Base-by-base conservation (phyloP, 2,797 vertebrate species). In the Chloroceryle amazona region DNA sequence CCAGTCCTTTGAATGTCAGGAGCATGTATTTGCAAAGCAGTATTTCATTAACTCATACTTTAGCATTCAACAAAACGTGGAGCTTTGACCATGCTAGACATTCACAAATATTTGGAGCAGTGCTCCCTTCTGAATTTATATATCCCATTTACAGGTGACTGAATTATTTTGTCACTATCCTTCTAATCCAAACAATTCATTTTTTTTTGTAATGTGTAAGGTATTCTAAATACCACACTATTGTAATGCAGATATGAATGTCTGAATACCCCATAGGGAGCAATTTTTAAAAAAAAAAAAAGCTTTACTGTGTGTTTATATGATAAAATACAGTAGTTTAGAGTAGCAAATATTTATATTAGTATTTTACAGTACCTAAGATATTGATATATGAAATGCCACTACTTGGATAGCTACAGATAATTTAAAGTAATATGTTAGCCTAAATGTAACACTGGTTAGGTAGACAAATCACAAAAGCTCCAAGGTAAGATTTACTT, bases 21-120 rank as follows among this genome's bases (percentile, higher is more conserved):
- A 82, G 80, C 13, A 37, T 41, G 47, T 66, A 93, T 82, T 91
- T 96, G 80, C 65, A 86, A 80, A 92, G 81, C 54, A 79, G 19
- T 47, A 51, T 91, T 95, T 74, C 42, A 86, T 66, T 60, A 78
- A 57, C 37, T 44, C 17, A 25, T 51, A 62, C 49, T 94, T 82
- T 85, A 62, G 13, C 4, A 11, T 72, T 82, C 49, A 44, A 46
- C 55, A 73, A 90, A 81, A 60, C 7, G 1, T 42, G 31, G 54
- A 66, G 16, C 67, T 82, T 46, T 72, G 62, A 79, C 78, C 49
- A 66, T 72, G 55, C 16, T 75, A 68, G 62, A 75, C 44, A 33
- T 75, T 58, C 51, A 68, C 26, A 86, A 85, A 54, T 86, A 94
- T 46, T 58, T 88, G 44, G 29, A 91, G n/a, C 75, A 68, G 22